These are phyloP conservation scores for Crenuchus spilurus DNA, from an alignment of 2,797 vertebrate genomes.

Conservation along the genomic window DNA sequence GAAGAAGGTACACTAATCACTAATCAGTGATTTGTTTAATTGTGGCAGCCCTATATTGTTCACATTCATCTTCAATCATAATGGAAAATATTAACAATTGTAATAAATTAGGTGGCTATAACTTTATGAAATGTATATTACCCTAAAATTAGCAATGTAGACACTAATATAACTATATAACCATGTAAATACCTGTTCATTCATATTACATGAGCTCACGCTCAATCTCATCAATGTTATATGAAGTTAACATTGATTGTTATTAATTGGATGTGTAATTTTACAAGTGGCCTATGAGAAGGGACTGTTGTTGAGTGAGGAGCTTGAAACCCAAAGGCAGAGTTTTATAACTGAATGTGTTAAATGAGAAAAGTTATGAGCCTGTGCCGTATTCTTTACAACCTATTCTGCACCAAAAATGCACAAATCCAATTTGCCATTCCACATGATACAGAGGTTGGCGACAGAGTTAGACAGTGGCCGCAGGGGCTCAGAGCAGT, in stretches of 20 bases:
- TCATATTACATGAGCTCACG: neutral
- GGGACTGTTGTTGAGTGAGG: neutral
- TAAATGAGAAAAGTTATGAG: neutral
- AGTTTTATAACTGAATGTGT: conserved; percentile 1
- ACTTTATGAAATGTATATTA: too few species aligned
- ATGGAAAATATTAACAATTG: too few species aligned
- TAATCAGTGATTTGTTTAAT: too few species aligned
- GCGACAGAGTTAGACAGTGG: neutral
- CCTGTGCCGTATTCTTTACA: conserved; percentile 3
- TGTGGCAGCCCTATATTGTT: too few species aligned
- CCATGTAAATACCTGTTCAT: neutral
- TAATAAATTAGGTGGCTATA: too few species aligned
- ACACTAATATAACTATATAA: too few species aligned
- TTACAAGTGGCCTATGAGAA: neutral
- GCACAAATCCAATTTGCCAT: conserved; percentile 35
- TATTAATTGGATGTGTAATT: neutral
- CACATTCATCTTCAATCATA: too few species aligned
- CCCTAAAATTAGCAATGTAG: too few species aligned
- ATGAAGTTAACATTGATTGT: neutral
- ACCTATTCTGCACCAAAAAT: conserved; percentile 20
- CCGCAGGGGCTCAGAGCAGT: conserved; percentile 8
- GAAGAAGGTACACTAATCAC: too few species aligned
- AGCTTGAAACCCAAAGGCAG: neutral
- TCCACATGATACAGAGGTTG: conserved; percentile 10
- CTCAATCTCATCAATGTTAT: too few species aligned